Evolutionary conservation across 2,888 invertebrate genomes (phyloP).

Genomic region (Thymelicus lineola): DNA sequence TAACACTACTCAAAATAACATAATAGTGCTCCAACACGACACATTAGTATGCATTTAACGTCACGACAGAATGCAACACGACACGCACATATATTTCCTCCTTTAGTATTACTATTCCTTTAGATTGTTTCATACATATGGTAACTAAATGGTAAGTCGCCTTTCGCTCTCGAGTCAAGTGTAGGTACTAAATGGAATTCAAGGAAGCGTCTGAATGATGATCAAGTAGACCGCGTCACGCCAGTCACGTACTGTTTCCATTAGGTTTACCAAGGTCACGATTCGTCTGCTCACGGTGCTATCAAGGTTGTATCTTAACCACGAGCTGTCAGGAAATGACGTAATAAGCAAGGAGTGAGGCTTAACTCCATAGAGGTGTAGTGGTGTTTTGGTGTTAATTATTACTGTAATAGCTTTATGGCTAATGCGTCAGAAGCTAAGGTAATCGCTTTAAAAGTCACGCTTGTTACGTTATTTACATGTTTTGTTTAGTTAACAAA

Average conservation of each 20-base stretch:
- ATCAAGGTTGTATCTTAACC: conserved; percentile 24
- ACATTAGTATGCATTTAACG: no score
- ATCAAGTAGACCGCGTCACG: conserved; percentile 16
- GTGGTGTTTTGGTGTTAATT: conserved; percentile 13
- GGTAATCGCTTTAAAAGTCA: conserved; percentile 11
- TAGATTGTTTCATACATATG: background rate
- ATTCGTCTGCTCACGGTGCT: conserved; percentile 16
- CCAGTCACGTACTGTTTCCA: conserved; percentile 18
- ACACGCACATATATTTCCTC: background rate
- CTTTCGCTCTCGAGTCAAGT: background rate
- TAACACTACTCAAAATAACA: no score
- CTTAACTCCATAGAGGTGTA: background rate
- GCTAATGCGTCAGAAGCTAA: conserved; percentile 5
- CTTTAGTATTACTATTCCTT: background rate
- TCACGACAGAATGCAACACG: no score
- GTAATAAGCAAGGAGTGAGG: conserved; percentile 9
- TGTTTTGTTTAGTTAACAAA: background rate
- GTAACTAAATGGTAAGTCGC: background rate
- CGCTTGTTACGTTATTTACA: background rate
- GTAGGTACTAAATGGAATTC: background rate
- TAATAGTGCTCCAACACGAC: no score
- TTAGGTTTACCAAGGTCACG: conserved; percentile 27
- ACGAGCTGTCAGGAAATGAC: conserved; percentile 7
- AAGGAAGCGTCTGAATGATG: conserved; percentile 13
- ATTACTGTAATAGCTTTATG: conserved; percentile 16